Evolutionary conservation across 2,797 vertebrate species (phyloP).

Genomic region (Parauchenoglanis punctatus): DNA sequence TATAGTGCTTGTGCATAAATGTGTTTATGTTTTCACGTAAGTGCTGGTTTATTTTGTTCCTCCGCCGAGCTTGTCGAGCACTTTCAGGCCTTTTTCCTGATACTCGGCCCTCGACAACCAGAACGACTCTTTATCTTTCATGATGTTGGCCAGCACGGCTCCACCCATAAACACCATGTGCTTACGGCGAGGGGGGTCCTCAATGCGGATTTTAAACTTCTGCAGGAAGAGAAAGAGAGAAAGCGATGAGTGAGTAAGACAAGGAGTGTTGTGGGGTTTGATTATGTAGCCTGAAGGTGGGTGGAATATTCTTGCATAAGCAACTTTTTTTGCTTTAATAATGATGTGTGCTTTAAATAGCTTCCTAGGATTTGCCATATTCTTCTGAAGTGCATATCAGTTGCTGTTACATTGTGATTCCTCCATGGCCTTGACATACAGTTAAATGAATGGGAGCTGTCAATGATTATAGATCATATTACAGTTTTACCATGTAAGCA

Average conservation of each 20-base stretch:
- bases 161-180: slow-evolving; percentile 85
- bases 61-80: slow-evolving; percentile 75
- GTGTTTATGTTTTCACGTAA: background rate
- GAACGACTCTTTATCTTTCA: slow-evolving; percentile 84
- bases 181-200: slow-evolving; percentile 80
- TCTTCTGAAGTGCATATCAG: slow-evolving; percentile 15
- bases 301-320: slow-evolving; percentile 43
- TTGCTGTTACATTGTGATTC: background rate
- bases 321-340: slow-evolving; percentile 37
- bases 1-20: slow-evolving; percentile 57
- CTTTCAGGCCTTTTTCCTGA: slow-evolving; percentile 74
- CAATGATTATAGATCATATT: background rate
- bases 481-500: background rate
- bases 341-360: slow-evolving; percentile 29
- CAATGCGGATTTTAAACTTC: slow-evolving; percentile 83
- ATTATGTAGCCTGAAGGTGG: slow-evolving; percentile 32
- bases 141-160: slow-evolving; percentile 82
- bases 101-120: slow-evolving; percentile 79
- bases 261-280: background rate
- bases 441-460: background rate
- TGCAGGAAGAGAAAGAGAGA: slow-evolving; percentile 47
- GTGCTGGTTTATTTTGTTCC: slow-evolving; percentile 17
- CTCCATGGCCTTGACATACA: background rate
- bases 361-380: slow-evolving; percentile 1
- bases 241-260: background rate